Base-by-base conservation (phyloP, 2,797 vertebrate genomes). In the Poeciliopsis presidionis region DNA sequence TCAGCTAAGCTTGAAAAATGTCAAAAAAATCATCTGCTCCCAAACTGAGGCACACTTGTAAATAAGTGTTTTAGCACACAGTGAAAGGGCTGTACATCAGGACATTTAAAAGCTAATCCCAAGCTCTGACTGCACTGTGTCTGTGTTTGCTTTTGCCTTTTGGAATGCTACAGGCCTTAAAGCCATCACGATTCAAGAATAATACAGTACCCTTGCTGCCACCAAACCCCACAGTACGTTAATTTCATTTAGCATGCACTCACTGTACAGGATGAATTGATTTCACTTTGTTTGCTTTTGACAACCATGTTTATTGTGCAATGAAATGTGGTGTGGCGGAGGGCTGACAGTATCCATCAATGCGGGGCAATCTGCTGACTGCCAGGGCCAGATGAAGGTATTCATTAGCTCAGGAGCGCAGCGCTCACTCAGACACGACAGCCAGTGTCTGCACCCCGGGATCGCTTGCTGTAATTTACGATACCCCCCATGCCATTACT, bases 291-390 rank as follows among this genome's bases (percentile, higher is more conserved):
- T 97, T 97, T 96, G 96, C 93, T 94, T 96, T 96, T 97, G 97
- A 98, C 97, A 98, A 97, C 96, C 97, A 97, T 97, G 97, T 99
- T 99, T 98, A 98, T 98, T 98, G 97, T 97, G 97, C 97, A 97
- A 96, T 98, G 97, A 98, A 98, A 98, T 98, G 97, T 97, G 97
- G 96, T 97, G 96, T 95, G 96, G 96, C 96, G 96, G 87, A 95
- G 95, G 95, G 95, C 95, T 96, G 97, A 97, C 98, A 98, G 96
- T 97, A 99, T 99, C 97, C 97, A 99, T 99, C 98, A 99, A 96
- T 95, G 91, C 86, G 94, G 97, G 97, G 96, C 97, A 97, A 97
- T 97, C 96, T 97, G 97, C 97, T 98, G 97, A 98, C 97, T 97
- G 96, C 97, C 96, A 96, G 96, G 97, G 96, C 97, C 97, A 98